Percentiles rank a stretch among this genome's conserved stretches.
These are phyloP conservation scores for Pseudomugil tenellus DNA, from an alignment of 2,797 vertebrate genomes.

Conservation along the genomic window DNA sequence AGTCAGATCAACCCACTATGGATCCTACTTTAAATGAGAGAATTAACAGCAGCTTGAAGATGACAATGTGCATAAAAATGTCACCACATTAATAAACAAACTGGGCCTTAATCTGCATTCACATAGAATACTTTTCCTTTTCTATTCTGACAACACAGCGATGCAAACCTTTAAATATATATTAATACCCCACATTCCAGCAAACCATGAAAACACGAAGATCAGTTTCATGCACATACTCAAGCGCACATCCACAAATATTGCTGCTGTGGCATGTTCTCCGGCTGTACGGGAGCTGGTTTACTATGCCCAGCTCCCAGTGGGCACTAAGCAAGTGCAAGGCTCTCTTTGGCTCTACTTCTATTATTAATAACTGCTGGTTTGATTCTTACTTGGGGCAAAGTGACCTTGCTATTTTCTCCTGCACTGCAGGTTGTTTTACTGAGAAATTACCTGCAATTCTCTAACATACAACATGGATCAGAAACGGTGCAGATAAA, in stretches of 20 bases:
- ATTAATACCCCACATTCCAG: background rate
- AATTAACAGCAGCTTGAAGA: constrained; percentile 8
- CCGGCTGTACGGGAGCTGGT: constrained; percentile 49
- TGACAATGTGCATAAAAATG: background rate
- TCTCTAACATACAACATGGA: constrained; percentile 44
- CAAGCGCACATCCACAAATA: constrained; percentile 13
- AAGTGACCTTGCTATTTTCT: constrained; percentile 64
- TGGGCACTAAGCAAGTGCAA: constrained; percentile 40
- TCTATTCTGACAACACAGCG: background rate
- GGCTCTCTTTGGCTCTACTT: constrained; percentile 36
- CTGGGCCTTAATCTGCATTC: too few relatives aligned
- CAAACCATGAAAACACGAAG: background rate
- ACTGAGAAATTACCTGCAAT: constrained; percentile 55
- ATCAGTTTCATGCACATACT: constrained; percentile 3
- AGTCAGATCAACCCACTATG: too few relatives aligned
- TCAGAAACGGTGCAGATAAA: constrained; percentile 1
- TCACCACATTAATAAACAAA: too few relatives aligned
- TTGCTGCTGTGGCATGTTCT: constrained; percentile 52
- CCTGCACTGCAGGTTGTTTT: constrained; percentile 43
- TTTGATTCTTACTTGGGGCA: constrained; percentile 56
- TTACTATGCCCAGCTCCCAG: constrained; percentile 53
- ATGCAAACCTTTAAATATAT: background rate
- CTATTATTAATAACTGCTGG: constrained; percentile 74
- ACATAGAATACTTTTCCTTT: too few relatives aligned
- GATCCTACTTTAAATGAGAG: too few relatives aligned